Evolutionary conservation across 2,888 invertebrate genomes (phyloP), one percentile per base, ranked within the genome.

Genomic region (Beris chalybata): DNA sequence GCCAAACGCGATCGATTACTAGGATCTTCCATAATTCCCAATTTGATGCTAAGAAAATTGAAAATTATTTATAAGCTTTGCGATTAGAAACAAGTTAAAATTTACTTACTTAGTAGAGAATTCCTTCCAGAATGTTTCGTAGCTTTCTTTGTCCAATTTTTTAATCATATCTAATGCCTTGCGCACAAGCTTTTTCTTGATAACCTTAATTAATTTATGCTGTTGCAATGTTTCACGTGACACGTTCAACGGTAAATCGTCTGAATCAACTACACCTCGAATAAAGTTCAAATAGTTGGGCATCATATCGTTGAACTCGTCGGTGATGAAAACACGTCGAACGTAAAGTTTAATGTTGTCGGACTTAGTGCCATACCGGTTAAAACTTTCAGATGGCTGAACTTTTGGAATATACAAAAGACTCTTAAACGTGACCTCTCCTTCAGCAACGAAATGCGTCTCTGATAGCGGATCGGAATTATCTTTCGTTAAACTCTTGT

Each of bases 241-340:
- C 38, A 99, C 98, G 81, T 99, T 99, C 73, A 99, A 85, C 38
- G 99, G 99, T 73, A 99, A 83, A 83, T 99, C 99, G 82, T 99
- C 99, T 11, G 96, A 97, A 83, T 99, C 99, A 55, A 99, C 98
- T 72, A 99, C 92, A 74, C 99, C 99, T 66, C 92, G 90, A 69
- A 99, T 88, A 81, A 99, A 99, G 72, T 88, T 90, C 73, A 99
- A 85, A 81, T 97, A 99, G 80, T 93, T 96, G 71, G 99, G 98
- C 91, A 99, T 94, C 91, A 99, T 95, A 78, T 99, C 98, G 79
- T 95, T 95, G 85, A 99, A 98, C 83, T 99, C 96, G 81, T 99
- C 98, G 7, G 98, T 98, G 82, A 99, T 99, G 84, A 99, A 99
- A 13, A 99, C 99, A 69, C 99, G 87, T 68, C 98, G 87, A 65